Conservation (phyloP, 2,113 vertebrate species). For the Indri indri region DNA sequence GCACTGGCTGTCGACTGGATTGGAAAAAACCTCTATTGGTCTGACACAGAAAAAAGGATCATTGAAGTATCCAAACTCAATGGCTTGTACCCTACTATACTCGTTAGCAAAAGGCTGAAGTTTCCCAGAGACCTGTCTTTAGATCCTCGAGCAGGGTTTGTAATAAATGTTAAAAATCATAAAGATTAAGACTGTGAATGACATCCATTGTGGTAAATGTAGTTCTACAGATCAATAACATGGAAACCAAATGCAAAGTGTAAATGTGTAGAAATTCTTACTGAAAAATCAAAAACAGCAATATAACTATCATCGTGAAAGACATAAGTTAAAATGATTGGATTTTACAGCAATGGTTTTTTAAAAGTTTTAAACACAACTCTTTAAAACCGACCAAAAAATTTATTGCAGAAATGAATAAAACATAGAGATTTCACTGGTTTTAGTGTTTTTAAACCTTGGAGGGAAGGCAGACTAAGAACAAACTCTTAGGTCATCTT, state of each 20-base stretch:
- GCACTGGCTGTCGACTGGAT: constrained; percentile 98
- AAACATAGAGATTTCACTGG: not conserved
- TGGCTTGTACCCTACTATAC: constrained; percentile 94
- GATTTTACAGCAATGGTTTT: not conserved
- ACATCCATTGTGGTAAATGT: not conserved
- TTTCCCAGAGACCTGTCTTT: constrained; percentile 93
- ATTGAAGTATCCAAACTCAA: constrained; percentile 98
- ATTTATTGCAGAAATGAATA: not conserved
- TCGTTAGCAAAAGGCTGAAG: constrained; percentile 92
- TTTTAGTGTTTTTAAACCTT: not conserved
- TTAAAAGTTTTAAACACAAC: not conserved
- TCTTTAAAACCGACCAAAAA: not conserved
- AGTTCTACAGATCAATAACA: not conserved
- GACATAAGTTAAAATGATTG: not conserved
- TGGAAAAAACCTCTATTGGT: constrained; percentile 99
- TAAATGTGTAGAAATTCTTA: not conserved
- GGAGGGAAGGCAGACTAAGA: not conserved
- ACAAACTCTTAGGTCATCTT: not conserved
- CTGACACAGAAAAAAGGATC: constrained; percentile 95
- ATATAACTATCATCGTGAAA: not conserved
- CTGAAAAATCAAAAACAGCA: not conserved
- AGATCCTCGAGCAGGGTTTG: constrained; percentile 94
- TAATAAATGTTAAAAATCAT: constrained; percentile 52
- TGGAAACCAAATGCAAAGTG: not conserved
- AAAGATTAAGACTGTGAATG: not conserved